phyloP scores from a whole-genome alignment of 2,113 vertebrate genomes.

The Eublepharis macularius region DNA sequence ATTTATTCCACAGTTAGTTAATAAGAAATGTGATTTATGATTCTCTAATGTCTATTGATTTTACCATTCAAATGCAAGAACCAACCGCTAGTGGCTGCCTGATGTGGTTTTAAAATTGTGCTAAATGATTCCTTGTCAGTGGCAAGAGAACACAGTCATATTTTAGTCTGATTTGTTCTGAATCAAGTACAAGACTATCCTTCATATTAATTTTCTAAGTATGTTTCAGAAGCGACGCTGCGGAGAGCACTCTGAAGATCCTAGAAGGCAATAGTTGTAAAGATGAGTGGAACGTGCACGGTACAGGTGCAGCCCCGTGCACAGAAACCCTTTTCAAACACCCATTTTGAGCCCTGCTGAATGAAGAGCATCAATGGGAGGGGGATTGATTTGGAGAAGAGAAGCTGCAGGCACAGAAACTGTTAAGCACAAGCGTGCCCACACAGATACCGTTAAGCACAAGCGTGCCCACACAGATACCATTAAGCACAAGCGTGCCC shows the following conservation, averaged over 20 bases:
- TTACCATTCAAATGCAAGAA: background rate
- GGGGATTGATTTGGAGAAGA: background rate
- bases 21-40: background rate
- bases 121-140: background rate
- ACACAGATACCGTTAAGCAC: background rate
- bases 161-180: background rate
- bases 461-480: background rate
- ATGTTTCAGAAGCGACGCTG: accelerated
- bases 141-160: background rate
- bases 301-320: background rate
- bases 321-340: background rate
- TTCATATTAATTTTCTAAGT: background rate
- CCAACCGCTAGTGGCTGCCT: background rate
- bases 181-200: background rate
- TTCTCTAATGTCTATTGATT: background rate
- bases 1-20: constrained; percentile 19
- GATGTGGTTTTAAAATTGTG: background rate
- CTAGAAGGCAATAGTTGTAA: too few relatives aligned
- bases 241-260: background rate
- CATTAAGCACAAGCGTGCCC: background rate
- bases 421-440: background rate
- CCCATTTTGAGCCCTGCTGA: background rate
- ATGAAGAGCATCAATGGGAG: too few relatives aligned
- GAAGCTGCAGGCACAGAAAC: background rate
- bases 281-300: background rate